Evolutionary conservation across 2,797 vertebrate species (phyloP).

Genomic region (Etheostoma perlongum): DNA sequence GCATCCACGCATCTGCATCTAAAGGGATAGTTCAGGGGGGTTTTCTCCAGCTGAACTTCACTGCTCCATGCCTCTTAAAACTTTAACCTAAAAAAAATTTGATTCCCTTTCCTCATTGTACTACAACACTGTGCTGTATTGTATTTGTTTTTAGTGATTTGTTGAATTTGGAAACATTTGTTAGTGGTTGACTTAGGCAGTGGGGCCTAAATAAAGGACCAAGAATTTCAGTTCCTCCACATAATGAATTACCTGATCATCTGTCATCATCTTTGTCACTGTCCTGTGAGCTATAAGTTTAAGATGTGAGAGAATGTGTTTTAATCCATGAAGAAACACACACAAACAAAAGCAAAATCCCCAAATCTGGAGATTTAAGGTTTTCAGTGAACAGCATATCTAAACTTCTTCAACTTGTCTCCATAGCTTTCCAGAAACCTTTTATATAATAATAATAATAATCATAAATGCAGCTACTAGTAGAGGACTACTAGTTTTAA

Average conservation of each 20-base stretch:
- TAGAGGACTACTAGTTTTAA: background rate
- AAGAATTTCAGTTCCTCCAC: background rate
- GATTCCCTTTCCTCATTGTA: background rate
- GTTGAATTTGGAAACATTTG: background rate
- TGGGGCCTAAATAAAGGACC: too few relatives aligned
- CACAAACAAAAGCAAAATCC: too few relatives aligned
- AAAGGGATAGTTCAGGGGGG: background rate
- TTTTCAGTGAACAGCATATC: too few relatives aligned
- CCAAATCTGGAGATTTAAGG: too few relatives aligned
- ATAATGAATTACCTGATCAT: background rate
- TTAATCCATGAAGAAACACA: too few relatives aligned
- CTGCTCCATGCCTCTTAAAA: background rate
- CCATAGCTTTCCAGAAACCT: too few relatives aligned
- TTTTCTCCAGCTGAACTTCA: background rate
- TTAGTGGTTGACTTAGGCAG: too few relatives aligned
- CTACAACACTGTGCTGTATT: background rate
- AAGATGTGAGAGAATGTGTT: too few relatives aligned
- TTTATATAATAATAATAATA: too few relatives aligned
- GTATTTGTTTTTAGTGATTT: background rate
- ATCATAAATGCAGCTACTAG: too few relatives aligned
- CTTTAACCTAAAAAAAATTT: background rate
- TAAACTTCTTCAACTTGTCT: too few relatives aligned
- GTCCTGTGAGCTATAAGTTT: background rate
- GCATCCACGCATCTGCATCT: conserved; percentile 62
- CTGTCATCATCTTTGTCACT: background rate